A percentile compares a stretch with the other conserved stretches of the same genome.
phyloP scores from a whole-genome alignment of 1,140 invertebrate genomes.

The Pseudobourletiella spinata region DNA sequence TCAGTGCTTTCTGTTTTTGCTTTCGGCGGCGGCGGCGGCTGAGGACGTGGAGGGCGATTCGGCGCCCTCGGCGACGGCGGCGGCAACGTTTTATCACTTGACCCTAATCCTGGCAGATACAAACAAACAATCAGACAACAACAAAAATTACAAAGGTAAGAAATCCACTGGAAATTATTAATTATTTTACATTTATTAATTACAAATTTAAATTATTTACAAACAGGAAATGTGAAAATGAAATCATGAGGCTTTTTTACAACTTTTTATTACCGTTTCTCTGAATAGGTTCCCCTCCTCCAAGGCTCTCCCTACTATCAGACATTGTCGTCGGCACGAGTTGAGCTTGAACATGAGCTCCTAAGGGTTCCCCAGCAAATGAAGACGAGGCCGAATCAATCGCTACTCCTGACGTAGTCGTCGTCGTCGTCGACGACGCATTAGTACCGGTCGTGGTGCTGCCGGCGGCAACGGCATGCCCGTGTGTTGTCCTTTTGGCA shows the following conservation, averaged over 20 bases:
- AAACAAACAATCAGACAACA: too few relatives aligned
- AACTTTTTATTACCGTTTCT: not conserved
- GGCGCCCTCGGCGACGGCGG: not conserved
- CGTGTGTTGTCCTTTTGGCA: not conserved
- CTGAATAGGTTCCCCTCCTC: too few relatives aligned
- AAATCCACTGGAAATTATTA: too few relatives aligned
- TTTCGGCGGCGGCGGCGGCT: slow-evolving; percentile 4
- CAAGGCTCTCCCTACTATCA: too few relatives aligned
- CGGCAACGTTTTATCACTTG: not conserved
- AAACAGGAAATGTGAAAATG: not conserved
- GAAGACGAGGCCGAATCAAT: too few relatives aligned
- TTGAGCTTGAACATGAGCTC: too few relatives aligned
- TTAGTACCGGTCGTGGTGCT: not conserved
- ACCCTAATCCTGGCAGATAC: not conserved
- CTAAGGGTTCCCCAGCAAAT: too few relatives aligned
- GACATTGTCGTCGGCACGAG: too few relatives aligned
- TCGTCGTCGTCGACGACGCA: not conserved
- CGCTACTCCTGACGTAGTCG: too few relatives aligned
- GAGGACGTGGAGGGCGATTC: not conserved
- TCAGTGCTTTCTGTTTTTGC: not conserved
- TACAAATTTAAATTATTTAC: not conserved
- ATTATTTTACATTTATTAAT: not conserved
- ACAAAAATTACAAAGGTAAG: too few relatives aligned
- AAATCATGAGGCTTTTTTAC: not conserved
- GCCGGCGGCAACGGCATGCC: not conserved